Percentiles rank a stretch among this genome's conserved stretches.
These are phyloP conservation scores for Eupithecia pulchellata DNA, from an alignment of 2,888 invertebrate species.

Conservation along the genomic window DNA sequence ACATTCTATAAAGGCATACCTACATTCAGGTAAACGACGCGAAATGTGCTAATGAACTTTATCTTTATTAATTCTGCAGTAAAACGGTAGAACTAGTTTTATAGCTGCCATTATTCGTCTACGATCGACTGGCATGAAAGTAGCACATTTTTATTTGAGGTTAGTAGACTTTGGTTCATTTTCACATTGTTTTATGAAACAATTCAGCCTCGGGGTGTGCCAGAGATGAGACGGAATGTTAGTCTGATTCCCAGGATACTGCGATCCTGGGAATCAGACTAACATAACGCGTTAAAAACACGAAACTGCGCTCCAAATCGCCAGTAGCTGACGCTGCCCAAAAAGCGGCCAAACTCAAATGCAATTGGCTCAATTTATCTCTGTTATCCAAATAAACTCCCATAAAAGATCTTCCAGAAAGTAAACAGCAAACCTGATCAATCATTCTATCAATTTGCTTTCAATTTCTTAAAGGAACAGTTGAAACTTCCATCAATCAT, in stretches of 20 bases:
- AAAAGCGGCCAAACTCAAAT: no score
- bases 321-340: no score
- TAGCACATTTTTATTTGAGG: conserved; percentile 20
- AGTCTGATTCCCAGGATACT: no score
- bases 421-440: background rate
- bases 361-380: no score
- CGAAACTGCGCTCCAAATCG: no score
- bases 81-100: conserved; percentile 32
- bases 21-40: conserved; percentile 37
- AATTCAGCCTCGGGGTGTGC: no score
- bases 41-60: conserved; percentile 37
- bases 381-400: background rate
- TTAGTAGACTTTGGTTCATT: conserved; percentile 14
- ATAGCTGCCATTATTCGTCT: conserved; percentile 21
- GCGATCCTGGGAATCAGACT: no score
- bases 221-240: no score
- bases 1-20: background rate
- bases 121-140: conserved; percentile 16
- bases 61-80: conserved; percentile 30
- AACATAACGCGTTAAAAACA: no score
- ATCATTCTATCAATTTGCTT: conserved; percentile 6
- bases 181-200: background rate
- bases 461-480: background rate
- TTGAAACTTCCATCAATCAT: conserved; percentile 10
- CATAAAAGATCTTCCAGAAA: background rate